phyloP scores from a whole-genome alignment of 2,888 invertebrate species.

The Saturnia pavonia region DNA sequence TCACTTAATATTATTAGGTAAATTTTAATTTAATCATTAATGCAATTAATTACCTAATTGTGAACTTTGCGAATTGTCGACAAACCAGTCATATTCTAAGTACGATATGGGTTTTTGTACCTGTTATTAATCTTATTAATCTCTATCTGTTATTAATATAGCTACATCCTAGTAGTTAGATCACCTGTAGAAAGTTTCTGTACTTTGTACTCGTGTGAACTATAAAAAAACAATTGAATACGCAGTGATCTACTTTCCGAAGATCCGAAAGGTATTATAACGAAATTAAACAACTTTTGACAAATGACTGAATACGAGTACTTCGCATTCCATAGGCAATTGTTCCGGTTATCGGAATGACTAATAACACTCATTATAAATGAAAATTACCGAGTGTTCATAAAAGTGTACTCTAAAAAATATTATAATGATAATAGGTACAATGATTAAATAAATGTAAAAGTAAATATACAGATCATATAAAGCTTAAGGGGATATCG shows the following conservation, averaged over 20 bases:
- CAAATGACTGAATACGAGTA: background rate
- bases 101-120: background rate
- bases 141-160: too few species aligned
- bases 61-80: background rate
- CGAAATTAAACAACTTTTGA: constrained; percentile 2
- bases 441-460: too few species aligned
- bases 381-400: background rate
- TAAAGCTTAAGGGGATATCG: too few species aligned
- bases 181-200: constrained; percentile 47
- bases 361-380: background rate
- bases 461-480: too few species aligned
- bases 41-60: background rate
- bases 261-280: constrained; percentile 10
- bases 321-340: background rate
- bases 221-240: constrained; percentile 23
- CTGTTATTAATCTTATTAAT: background rate
- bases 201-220: constrained; percentile 35
- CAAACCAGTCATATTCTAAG: background rate
- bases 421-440: background rate
- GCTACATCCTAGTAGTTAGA: constrained; percentile 39
- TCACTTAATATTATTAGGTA: too few species aligned
- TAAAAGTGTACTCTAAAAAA: background rate
- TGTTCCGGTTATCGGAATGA: background rate
- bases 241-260: constrained; percentile 29
- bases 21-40: background rate